Percentiles rank a stretch among this genome's conserved stretches.
Evolutionary conservation across 2,888 invertebrate genomes (phyloP).

Genomic region (Ophion ventricosus): DNA sequence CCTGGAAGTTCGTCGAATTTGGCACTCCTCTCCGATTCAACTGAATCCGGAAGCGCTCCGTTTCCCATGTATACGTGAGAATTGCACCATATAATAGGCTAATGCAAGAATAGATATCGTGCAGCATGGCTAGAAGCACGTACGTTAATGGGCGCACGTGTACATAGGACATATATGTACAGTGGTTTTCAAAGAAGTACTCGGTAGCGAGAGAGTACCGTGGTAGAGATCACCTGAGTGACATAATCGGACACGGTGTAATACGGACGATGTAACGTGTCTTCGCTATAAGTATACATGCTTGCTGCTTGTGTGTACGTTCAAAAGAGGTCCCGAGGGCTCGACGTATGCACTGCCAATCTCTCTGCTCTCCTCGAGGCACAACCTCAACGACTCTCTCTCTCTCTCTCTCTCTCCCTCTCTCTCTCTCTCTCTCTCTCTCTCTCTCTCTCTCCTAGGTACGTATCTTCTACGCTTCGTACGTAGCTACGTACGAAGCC

Average conservation of each 20-base stretch:
- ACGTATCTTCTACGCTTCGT: no score
- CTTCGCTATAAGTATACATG: slow-evolving; percentile 35
- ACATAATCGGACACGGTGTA: slow-evolving; percentile 69
- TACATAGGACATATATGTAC: slow-evolving; percentile 12
- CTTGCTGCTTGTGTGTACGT: slow-evolving; percentile 10
- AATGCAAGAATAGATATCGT: slow-evolving; percentile 20
- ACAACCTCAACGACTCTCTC: slow-evolving; percentile 30
- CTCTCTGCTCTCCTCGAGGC: slow-evolving; percentile 42
- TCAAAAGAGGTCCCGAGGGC: slow-evolving; percentile 37
- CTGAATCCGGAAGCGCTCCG: neutral
- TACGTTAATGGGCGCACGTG: slow-evolving; percentile 23
- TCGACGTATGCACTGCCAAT: slow-evolving; percentile 49
- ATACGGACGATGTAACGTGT: slow-evolving; percentile 52
- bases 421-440: no score
- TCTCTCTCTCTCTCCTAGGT: no score
- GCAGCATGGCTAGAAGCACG: slow-evolving; percentile 19
- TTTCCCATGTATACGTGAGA: slow-evolving; percentile 2
- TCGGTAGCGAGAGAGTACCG: slow-evolving; percentile 47
- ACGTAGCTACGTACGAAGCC: slow-evolving; percentile 16
- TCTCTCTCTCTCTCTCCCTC: no score
- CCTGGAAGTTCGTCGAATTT: no score
- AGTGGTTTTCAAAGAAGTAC: slow-evolving; percentile 38
- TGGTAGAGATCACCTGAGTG: slow-evolving; percentile 64
- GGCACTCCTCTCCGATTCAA: no score
- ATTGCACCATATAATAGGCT: slow-evolving; percentile 14